Evolutionary conservation across 2,113 vertebrate species (phyloP).

Genomic region (Myiozetetes cayanensis): DNA sequence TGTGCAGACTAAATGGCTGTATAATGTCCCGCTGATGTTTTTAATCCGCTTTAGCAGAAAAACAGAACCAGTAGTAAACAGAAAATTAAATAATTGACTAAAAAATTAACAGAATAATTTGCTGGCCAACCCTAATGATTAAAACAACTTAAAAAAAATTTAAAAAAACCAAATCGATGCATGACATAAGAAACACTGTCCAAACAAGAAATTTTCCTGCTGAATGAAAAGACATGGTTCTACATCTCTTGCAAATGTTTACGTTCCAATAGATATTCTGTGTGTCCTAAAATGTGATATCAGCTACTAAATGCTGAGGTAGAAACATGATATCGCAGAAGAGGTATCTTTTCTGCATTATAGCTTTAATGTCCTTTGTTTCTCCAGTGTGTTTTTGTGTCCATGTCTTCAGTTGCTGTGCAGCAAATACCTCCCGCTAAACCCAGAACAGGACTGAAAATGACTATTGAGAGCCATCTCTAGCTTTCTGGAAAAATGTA

Average conservation of each 20-base stretch:
- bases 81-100: constrained; percentile 2
- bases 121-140: neutral
- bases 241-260: neutral
- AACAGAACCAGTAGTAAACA: neutral
- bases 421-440: neutral
- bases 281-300: neutral
- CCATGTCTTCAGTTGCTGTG: neutral
- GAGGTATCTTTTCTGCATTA: neutral
- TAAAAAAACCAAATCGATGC: neutral
- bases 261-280: neutral
- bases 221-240: neutral
- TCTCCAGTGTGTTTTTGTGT: neutral
- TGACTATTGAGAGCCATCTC: neutral
- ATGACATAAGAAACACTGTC: neutral
- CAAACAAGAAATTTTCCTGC: neutral
- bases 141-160: neutral
- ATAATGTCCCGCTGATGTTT: neutral
- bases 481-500: neutral
- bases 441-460: neutral
- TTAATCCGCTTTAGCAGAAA: neutral
- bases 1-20: neutral
- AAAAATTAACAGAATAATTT: constrained; percentile 3
- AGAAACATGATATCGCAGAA: neutral
- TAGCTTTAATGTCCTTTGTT: neutral
- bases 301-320: neutral